These are phyloP conservation scores for Elachura formosa DNA, from an alignment of 2,113 vertebrate genomes.

Conservation along the genomic window DNA sequence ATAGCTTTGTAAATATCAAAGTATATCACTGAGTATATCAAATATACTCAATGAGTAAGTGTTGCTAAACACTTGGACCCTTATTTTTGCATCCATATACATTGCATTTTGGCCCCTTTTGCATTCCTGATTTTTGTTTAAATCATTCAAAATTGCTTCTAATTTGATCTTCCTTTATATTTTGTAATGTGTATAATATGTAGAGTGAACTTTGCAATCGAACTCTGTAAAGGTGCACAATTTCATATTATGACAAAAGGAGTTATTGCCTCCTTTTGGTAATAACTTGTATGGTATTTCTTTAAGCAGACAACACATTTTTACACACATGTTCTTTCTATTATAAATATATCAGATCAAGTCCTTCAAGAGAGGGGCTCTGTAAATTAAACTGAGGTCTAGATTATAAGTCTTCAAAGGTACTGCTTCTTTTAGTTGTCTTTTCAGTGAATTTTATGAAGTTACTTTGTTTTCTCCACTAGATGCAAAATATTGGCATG, in stretches of 20 bases:
- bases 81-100: background rate
- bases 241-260: no score
- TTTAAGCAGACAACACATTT: background rate
- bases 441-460: background rate
- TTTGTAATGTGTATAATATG: background rate
- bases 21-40: no score
- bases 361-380: background rate
- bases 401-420: background rate
- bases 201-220: background rate
- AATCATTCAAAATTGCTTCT: background rate
- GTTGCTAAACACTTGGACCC: background rate
- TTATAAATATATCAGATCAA: background rate
- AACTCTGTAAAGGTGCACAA: background rate
- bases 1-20: background rate
- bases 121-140: background rate
- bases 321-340: background rate
- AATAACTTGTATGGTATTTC: background rate
- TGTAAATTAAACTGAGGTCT: background rate
- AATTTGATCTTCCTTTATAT: background rate
- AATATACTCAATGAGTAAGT: background rate
- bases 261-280: no score
- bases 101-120: background rate
- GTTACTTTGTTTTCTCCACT: background rate
- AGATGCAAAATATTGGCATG: background rate
- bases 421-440: background rate